These are phyloP conservation scores for Nycticorax nycticorax DNA, from an alignment of 2,113 vertebrate genomes.

Conservation along the genomic window DNA sequence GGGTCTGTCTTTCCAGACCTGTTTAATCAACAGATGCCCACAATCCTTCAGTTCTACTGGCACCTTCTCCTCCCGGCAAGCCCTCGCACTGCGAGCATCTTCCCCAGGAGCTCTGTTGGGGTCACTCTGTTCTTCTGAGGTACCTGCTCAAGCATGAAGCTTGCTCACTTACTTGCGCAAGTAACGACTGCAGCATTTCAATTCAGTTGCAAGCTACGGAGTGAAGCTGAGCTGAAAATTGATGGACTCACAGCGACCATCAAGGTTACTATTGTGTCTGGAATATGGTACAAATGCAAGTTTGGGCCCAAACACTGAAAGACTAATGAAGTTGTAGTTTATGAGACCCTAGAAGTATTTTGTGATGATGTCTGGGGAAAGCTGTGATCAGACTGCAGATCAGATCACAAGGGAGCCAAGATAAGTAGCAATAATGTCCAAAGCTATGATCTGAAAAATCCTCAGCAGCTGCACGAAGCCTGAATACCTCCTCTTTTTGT, in stretches of 20 bases:
- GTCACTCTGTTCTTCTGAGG: neutral
- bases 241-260: neutral
- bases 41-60: neutral
- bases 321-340: neutral
- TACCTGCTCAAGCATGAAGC: neutral
- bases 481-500: neutral
- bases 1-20: neutral
- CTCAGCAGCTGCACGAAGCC: neutral
- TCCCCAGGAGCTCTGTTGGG: neutral
- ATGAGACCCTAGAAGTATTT: neutral
- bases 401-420: neutral
- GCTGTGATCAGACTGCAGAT: neutral
- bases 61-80: neutral
- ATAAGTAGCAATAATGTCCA: neutral
- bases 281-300: neutral
- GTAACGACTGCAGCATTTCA: neutral
- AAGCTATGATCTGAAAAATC: neutral
- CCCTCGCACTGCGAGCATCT: rapidly evolving
- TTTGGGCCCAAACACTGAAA: neutral
- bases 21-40: neutral
- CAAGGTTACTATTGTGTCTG: neutral
- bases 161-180: neutral
- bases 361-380: neutral
- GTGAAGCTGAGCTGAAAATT: neutral
- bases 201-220: neutral